Evolutionary conservation across 2,888 invertebrate species (phyloP).

Genomic region (Cataglyphis altisquamis): DNA sequence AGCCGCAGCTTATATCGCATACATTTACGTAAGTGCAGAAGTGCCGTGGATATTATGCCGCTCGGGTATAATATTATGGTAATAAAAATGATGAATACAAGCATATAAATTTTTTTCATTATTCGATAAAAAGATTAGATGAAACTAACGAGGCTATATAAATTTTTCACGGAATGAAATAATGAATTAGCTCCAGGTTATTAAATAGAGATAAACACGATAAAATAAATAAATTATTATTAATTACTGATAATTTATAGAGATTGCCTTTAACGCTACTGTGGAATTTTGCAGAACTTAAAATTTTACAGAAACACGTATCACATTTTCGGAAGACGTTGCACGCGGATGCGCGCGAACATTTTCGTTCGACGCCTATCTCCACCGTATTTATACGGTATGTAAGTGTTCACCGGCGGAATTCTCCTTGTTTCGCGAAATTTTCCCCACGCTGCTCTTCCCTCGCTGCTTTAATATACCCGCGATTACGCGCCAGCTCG

Average conservation of each 20-base stretch:
- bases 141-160: neutral
- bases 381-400: conserved; percentile 1
- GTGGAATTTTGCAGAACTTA: neutral
- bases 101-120: neutral
- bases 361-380: conserved; percentile 18
- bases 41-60: neutral
- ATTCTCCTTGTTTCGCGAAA: conserved; percentile 70
- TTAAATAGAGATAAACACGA: neutral
- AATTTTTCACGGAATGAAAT: neutral
- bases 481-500: conserved; percentile 74
- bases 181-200: neutral
- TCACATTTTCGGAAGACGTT: conserved; percentile 25
- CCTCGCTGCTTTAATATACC: conserved; percentile 73
- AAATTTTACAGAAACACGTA: neutral
- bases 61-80: neutral
- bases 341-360: neutral
- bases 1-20: conserved; percentile 6
- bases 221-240: neutral
- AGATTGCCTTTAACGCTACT: neutral
- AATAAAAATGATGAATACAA: neutral
- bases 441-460: conserved; percentile 58
- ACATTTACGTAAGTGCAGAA: conserved; percentile 20
- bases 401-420: conserved; percentile 41
- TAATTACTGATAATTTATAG: neutral
- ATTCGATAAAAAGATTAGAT: neutral